These are phyloP conservation scores for Scleropages formosus DNA, from an alignment of 2,797 vertebrate genomes.

Conservation along the genomic window DNA sequence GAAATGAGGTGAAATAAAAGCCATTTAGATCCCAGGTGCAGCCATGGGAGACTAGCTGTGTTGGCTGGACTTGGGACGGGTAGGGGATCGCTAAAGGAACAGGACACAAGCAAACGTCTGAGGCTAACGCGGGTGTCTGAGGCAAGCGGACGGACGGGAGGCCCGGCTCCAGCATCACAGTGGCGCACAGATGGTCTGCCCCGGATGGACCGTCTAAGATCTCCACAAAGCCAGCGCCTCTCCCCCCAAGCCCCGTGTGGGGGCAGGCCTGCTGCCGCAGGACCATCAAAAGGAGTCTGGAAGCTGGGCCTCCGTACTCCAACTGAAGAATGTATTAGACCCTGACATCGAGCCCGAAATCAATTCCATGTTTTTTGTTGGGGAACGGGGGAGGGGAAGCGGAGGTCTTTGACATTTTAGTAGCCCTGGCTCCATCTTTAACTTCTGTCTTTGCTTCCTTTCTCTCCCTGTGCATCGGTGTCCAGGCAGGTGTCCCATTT, in stretches of 20 bases:
- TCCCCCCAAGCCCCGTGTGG: constrained; percentile 54
- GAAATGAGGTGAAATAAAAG: constrained; percentile 28
- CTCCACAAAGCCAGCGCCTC: constrained; percentile 72
- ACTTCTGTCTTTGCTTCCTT: constrained; percentile 26
- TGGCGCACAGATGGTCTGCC: constrained; percentile 60
- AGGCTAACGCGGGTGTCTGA: constrained; percentile 45
- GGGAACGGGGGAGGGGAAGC: constrained; percentile 54
- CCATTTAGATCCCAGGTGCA: constrained; percentile 24
- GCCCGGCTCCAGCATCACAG: constrained; percentile 56
- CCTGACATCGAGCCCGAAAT: constrained; percentile 51
- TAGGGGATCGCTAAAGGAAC: constrained; percentile 28
- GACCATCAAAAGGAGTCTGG: constrained; percentile 67
- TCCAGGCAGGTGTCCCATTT: constrained; percentile 73
- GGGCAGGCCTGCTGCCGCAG: constrained; percentile 60
- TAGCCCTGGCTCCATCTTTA: constrained; percentile 75
- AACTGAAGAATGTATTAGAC: constrained; percentile 63
- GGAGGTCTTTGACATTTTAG: constrained; percentile 43
- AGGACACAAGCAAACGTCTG: constrained; percentile 40
- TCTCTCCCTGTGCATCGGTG: constrained; percentile 38
- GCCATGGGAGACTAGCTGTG: constrained; percentile 9
- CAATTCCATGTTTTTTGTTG: constrained; percentile 58
- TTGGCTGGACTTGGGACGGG: constrained; percentile 35
- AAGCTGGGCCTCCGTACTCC: constrained; percentile 50
- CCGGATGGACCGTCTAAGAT: constrained; percentile 68
- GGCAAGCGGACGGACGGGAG: constrained; percentile 67